Evolutionary conservation across 2,888 invertebrate genomes (phyloP).

Genomic region (Prosapia bicincta): DNA sequence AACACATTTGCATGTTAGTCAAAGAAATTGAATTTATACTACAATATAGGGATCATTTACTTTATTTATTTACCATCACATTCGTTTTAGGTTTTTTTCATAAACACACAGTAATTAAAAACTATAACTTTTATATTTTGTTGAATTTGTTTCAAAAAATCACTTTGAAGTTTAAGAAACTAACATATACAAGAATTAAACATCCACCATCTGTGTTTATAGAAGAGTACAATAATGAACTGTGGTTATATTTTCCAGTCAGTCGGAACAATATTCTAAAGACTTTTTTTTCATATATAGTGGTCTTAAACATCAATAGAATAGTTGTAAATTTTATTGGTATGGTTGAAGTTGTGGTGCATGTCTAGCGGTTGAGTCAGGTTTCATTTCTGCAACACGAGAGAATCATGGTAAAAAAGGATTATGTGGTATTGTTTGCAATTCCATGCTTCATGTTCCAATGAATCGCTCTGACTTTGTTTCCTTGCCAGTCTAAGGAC

Average conservation of each 20-base stretch:
- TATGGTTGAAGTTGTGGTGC: not conserved
- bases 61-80: no score
- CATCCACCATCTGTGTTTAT: not conserved
- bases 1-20: no score
- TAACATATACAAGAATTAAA: no score
- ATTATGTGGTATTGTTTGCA: not conserved
- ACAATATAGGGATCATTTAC: no score
- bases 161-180: no score
- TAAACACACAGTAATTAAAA: no score
- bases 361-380: not conserved
- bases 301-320: not conserved
- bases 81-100: no score
- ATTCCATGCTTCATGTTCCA: slow-evolving; percentile 6
- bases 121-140: no score
- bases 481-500: not conserved
- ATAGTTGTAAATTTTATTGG: not conserved
- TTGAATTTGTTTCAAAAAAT: no score
- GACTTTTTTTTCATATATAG: no score
- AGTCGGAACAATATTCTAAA: not conserved
- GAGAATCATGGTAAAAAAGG: not conserved
- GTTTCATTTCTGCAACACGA: not conserved
- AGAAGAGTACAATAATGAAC: not conserved
- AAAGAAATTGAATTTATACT: no score
- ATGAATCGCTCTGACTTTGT: not conserved
- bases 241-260: not conserved